phyloP scores from a whole-genome alignment of 64 coral and sea anemone genomes.

The Astreopora myriophthalma region DNA sequence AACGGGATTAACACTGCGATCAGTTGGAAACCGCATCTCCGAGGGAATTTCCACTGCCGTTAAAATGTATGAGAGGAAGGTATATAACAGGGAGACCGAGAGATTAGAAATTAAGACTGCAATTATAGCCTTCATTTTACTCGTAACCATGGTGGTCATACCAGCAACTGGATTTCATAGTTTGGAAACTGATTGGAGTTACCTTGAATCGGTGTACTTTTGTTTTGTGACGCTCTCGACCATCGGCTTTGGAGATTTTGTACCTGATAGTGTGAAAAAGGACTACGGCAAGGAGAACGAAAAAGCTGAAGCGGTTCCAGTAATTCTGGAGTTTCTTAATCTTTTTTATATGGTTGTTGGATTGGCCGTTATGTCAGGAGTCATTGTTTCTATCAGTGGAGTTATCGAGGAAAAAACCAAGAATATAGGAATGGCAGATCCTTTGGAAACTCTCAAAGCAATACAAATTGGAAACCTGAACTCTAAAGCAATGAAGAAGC shows the following conservation, averaged over 20 bases:
- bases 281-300: background rate
- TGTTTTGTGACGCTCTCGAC: slow-evolving; percentile 95
- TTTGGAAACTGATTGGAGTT: slow-evolving; percentile 79
- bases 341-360: slow-evolving; percentile 97
- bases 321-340: slow-evolving; percentile 85
- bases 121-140: slow-evolving; percentile 76
- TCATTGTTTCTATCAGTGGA: slow-evolving; percentile 94
- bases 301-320: background rate
- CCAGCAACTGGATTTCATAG: slow-evolving; percentile 81
- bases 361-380: slow-evolving; percentile 96
- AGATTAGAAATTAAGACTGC: slow-evolving; percentile 97
- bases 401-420: slow-evolving; percentile 98
- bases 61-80: slow-evolving; percentile 77
- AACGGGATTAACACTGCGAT: slow-evolving; percentile 88
- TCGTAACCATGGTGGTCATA: slow-evolving; percentile 75
- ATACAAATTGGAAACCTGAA: slow-evolving; percentile 93
- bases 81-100: slow-evolving; percentile 95
- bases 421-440: slow-evolving; percentile 85
- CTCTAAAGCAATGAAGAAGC: slow-evolving; percentile 84
- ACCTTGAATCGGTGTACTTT: slow-evolving; percentile 88
- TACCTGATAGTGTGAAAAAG: slow-evolving; percentile 24
- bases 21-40: slow-evolving; percentile 94
- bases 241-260: slow-evolving; percentile 98
- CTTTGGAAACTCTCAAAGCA: slow-evolving; percentile 82
- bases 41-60: slow-evolving; percentile 67